Percentiles rank a stretch among this genome's conserved stretches.
Conservation (phyloP, 2,888 invertebrate species). For the Altica lythri region DNA sequence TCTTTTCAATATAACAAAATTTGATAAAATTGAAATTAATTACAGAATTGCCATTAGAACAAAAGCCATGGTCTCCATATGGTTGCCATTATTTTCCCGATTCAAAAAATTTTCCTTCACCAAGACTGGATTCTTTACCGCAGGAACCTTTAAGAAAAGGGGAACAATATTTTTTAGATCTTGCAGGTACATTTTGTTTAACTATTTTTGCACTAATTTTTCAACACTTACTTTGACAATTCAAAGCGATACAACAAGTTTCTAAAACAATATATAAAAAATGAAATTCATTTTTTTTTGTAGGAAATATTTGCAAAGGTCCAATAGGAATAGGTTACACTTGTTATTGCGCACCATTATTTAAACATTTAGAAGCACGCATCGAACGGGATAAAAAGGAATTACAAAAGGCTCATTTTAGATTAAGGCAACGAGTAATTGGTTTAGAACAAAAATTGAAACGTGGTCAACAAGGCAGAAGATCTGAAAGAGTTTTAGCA, state of each 20-base stretch:
- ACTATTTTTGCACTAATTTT: no score
- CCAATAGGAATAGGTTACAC: slow-evolving; percentile 93
- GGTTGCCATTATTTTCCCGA: slow-evolving; percentile 91
- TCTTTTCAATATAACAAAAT: no score
- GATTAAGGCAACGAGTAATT: slow-evolving; percentile 79
- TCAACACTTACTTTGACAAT: no score
- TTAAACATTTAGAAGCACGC: slow-evolving; percentile 84
- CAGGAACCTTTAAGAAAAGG: slow-evolving; percentile 84
- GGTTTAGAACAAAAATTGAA: slow-evolving; percentile 75
- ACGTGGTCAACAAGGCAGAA: slow-evolving; percentile 66
- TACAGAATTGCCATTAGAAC: slow-evolving; percentile 30
- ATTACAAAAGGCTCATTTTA: slow-evolving; percentile 75
- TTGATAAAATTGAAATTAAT: no score
- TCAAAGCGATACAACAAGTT: no score
- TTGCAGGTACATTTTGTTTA: no score
- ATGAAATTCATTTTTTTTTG: slow-evolving; percentile 2
- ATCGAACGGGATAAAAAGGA: slow-evolving; percentile 81
- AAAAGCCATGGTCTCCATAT: slow-evolving; percentile 80
- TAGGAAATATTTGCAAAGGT: slow-evolving; percentile 87
- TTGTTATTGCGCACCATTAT: slow-evolving; percentile 91
- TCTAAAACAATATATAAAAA: background rate
- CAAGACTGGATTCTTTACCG: slow-evolving; percentile 83
- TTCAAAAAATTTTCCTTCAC: slow-evolving; percentile 81
- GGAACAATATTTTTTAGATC: slow-evolving; percentile 91
- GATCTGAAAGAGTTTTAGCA: slow-evolving; percentile 61